A percentile compares a stretch with the other conserved stretches of the same genome.
Evolutionary conservation across 2,113 vertebrate species (phyloP).

Genomic region (Ginglymostoma cirratum): DNA sequence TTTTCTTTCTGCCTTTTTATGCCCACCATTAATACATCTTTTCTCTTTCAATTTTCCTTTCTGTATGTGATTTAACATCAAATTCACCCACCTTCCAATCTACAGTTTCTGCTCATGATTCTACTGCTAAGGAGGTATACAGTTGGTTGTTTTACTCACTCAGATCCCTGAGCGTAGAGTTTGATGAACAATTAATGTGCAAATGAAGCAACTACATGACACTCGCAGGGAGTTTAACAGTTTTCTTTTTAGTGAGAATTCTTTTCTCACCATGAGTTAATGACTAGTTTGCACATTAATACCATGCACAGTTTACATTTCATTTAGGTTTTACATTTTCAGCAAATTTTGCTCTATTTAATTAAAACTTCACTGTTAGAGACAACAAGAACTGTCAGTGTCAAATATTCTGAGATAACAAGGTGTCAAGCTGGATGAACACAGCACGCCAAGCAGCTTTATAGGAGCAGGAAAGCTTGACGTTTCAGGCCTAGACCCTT

Average conservation of each 20-base stretch:
- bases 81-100: neutral
- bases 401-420: neutral
- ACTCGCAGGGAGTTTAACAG: too few relatives aligned
- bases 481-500: too few relatives aligned
- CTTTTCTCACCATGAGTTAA: too few relatives aligned
- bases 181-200: neutral
- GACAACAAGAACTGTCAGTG: neutral
- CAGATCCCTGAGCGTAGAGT: neutral
- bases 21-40: neutral
- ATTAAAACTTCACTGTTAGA: neutral
- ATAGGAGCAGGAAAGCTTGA: too few relatives aligned
- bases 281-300: too few relatives aligned
- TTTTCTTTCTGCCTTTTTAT: neutral
- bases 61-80: neutral
- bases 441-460: too few relatives aligned
- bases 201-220: neutral
- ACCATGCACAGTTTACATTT: too few relatives aligned
- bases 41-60: neutral
- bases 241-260: too few relatives aligned
- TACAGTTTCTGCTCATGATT: neutral
- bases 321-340: too few relatives aligned
- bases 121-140: neutral
- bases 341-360: neutral
- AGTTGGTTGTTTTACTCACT: neutral
- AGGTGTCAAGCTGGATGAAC: too few relatives aligned